Evolutionary conservation across 2,113 vertebrate genomes (phyloP).

Genomic region (Amblyornis subalaris): DNA sequence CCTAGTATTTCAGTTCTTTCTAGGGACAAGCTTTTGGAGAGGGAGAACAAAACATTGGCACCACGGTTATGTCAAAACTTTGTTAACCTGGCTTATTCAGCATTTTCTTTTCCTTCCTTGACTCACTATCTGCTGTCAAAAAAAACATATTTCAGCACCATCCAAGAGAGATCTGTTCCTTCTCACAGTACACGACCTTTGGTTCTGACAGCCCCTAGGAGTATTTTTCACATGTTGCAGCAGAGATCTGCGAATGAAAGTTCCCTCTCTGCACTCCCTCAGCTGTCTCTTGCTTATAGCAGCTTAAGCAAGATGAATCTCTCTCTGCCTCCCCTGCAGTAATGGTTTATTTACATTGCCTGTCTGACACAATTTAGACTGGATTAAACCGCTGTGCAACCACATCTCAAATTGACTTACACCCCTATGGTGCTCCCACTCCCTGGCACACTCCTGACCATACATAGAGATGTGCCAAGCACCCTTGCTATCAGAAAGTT

Average conservation of each 20-base stretch:
- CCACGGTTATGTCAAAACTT: background rate
- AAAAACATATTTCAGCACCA: background rate
- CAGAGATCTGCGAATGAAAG: background rate
- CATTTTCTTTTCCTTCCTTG: background rate
- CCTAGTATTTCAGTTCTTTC: background rate
- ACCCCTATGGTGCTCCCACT: background rate
- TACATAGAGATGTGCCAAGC: background rate
- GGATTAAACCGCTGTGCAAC: background rate
- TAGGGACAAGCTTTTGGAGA: background rate
- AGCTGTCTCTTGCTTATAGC: background rate
- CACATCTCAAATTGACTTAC: background rate
- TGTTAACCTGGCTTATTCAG: background rate
- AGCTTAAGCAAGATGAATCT: background rate
- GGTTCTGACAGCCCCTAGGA: background rate
- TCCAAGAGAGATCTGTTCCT: background rate
- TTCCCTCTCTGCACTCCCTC: background rate
- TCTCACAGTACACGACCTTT: background rate
- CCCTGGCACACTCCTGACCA: background rate
- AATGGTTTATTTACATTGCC: slow-evolving; percentile 42
- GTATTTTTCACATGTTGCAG: background rate
- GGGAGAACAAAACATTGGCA: background rate
- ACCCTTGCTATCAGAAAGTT: background rate
- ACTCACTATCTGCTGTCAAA: background rate
- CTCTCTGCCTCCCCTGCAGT: background rate
- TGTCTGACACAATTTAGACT: slow-evolving; percentile 23